Base-by-base conservation (phyloP, 2,113 vertebrate genomes). In the Cygnus atratus region DNA sequence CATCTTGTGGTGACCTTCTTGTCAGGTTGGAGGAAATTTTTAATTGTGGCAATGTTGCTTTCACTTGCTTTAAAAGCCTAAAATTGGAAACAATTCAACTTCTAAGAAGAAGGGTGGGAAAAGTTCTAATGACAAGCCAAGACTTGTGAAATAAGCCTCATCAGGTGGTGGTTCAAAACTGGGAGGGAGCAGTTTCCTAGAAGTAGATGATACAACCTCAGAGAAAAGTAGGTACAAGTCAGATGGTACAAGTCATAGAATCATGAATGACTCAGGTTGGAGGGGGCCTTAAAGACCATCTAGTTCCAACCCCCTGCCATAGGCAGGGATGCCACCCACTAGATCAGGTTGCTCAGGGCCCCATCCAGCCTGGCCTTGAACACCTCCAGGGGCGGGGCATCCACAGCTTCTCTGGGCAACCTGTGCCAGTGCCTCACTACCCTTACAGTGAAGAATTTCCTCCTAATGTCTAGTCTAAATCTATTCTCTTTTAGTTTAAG, bases 51-150 rank as follows among this genome's bases (percentile, higher is more conserved):
- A 17, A 97, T 80, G 15, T 25, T 72, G 25, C 71, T 97, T 95
- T 98, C 97, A 88, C 97, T 98, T 19, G 88, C 91, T 95, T 98
- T 98, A 75, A 98, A 98, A 41, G 95, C 86, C 98, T 98, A 95
- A 61, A 90, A 79, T 8, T 41, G 26, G 46, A 95, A 92, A 76
- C 13, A n/a, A 24, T 12, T 31, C 31, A 62, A 33, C 29, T 35
- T 14, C n/a, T 46, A 33, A 84, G 35, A 78, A 75, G 4, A 33
- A 12, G 15, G 4, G 15, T 67, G 24, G 20, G 13, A 22, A 65
- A 59, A 63, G 17, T 24, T 80, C 52, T 79, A 37, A 55, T 33
- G 28, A 43, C 12, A 71, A 71, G n/a, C 12, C 31, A 50, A 61
- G 5, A 44, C 6, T 39, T 87, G 15, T 48, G 33, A 62, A 87